Conservation (phyloP, 2,113 vertebrate genomes). For the Desmodus rotundus region DNA sequence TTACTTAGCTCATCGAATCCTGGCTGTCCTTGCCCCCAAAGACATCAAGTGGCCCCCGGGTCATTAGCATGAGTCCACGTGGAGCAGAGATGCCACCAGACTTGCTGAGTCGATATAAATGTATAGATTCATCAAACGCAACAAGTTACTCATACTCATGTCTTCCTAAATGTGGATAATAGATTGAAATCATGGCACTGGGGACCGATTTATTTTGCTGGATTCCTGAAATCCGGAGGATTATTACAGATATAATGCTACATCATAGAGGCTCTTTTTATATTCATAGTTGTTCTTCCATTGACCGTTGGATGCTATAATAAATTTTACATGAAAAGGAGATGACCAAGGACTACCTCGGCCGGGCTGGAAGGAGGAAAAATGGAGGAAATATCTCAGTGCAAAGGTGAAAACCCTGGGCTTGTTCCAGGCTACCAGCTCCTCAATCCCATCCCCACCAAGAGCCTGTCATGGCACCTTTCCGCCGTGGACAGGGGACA, state of each 20-base stretch:
- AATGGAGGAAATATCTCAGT: not conserved
- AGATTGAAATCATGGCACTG: not conserved
- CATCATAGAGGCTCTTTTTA: not conserved
- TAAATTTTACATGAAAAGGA: not conserved
- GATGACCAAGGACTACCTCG: not conserved
- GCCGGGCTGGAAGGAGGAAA: not conserved
- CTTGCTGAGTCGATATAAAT: not conserved
- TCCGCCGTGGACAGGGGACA: not conserved
- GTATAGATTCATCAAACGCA: not conserved
- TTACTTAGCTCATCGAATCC: not conserved
- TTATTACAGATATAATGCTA: not conserved
- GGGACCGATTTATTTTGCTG: not conserved
- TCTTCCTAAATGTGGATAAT: not conserved
- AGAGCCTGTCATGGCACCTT: not conserved
- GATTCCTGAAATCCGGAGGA: not conserved
- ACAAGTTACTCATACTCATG: not conserved
- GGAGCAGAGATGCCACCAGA: not conserved
- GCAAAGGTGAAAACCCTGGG: not conserved
- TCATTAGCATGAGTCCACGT: not conserved
- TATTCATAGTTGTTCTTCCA: not conserved
- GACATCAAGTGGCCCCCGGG: not conserved
- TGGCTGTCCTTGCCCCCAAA: not conserved
- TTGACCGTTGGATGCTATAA: not conserved
- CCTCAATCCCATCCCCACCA: not conserved
- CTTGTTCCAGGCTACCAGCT: not conserved